Evolutionary conservation across 2,113 vertebrate genomes (phyloP), one percentile per base, ranked within the genome.

Genomic region (Mustela nigripes): DNA sequence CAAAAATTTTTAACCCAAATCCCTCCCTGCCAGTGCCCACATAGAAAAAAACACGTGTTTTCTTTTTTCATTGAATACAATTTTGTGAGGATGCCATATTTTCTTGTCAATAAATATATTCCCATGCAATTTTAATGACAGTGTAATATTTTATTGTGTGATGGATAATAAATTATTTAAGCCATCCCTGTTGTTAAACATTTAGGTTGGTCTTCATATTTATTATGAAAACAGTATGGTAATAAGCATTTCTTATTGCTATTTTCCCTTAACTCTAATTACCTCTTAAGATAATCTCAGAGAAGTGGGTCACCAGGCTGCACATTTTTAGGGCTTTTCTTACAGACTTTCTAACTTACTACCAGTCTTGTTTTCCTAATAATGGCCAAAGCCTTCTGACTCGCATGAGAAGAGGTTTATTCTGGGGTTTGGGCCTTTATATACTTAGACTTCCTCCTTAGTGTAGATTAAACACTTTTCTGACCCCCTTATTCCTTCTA

Each of bases 61-160:
- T 36, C 7, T 33, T 93, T 93, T 81, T 45, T 94, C 19, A 58
- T 31, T 67, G 60, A 84, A 93, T 39, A 48, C 1, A 24, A 39
- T 79, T 62, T 33, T 88, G n/a, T 92, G 11, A n/a, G 45, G 12
- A 56, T n/a, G 7, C 11, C 6, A 42, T 91, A 86, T 92, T 96
- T 96, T 60, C 56, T 50, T 69, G 16, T 69, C n/a, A 86, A 74
- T 90, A 82, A 82, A 36, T 74, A 62, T 62, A 76, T 62, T 10
- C 24, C 39, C 36, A 85, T 42, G 56, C n/a, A 63, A 80, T 85
- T 89, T 86, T 97, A 96, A 80, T 67, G 74, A 81, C 21, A 19
- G 28, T 11, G 79, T 48, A 74, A 69, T 62, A 79, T 89, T 84
- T 10, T 89, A 56, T 87, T 92, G 42, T n/a, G 4, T 26, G n/a